Base-by-base conservation (phyloP, 2,797 vertebrate genomes). In the Sebastes baramenuke region DNA sequence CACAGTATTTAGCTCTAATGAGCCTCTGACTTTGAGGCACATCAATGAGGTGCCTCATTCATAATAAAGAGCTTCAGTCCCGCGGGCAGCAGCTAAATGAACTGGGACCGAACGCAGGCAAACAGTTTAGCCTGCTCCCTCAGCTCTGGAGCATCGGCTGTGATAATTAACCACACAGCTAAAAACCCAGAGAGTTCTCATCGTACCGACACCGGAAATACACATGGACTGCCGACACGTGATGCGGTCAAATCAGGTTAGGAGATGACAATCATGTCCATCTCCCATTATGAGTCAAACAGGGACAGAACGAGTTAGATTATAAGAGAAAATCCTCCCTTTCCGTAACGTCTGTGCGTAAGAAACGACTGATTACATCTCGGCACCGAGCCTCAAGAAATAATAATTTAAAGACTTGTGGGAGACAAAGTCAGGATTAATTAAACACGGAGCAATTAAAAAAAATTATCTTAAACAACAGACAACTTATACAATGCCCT, bases 21-120 rank as follows among this genome's bases (percentile, higher is more conserved):
- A 94, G 90, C 67, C 75, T 87, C 83, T 91, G 91, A 93, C 91
- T 92, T 89, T 91, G 84, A 93, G 89, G 82, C 86, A 87, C 92
- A 87, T 92, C 90, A 90, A 72, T 84, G 90, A 91, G 82, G 80
- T 42, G 67, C 88, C 90, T 94, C 90, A 87, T 91, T 93, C 90
- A 89, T 93, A 92, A 93, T 93, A 84, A 93, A 92, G 89, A 91
- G 89, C 79, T 70, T 67, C 36, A 52, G 81, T 90, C 90, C 88
- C 75, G 24, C 56, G 55, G 92, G 94, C 86, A 82, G 82, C 62
- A 76, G 84, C 89, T 92, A 92, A 93, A 94, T 93, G 91, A 93
- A 92, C 87, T 90, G 88, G 89, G 89, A 90, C 86, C 55, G 55
- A 93, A 87, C 72, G 89, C 90, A 92, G 87, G 83, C 92, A 92